phyloP scores from a whole-genome alignment of 2,113 vertebrate genomes.

The Tiliqua scincoides region DNA sequence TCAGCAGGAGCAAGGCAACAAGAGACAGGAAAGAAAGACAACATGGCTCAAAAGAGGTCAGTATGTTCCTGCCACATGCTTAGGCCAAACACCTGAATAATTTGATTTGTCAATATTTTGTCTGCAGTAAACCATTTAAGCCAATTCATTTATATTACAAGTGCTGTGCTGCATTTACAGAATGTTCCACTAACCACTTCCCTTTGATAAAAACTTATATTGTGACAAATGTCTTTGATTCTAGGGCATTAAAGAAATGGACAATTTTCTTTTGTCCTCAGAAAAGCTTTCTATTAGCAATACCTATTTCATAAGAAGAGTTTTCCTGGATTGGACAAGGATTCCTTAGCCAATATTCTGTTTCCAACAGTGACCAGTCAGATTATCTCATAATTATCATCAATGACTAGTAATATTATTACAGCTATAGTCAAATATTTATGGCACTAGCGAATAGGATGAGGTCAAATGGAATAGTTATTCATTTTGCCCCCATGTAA shows the following conservation, averaged over 20 bases:
- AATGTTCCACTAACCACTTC: constrained; percentile 54
- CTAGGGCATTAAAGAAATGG: neutral
- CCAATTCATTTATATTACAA: constrained; percentile 13
- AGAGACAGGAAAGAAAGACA: neutral
- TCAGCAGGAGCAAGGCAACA: neutral
- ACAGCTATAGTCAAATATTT: neutral
- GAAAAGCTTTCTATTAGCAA: neutral
- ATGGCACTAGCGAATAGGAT: neutral
- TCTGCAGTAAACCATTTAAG: neutral
- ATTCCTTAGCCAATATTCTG: constrained; percentile 58
- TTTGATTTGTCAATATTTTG: neutral
- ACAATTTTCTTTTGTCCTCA: neutral
- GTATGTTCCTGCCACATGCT: neutral
- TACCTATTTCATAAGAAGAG: constrained; percentile 56
- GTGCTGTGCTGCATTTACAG: neutral
- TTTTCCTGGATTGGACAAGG: constrained; percentile 47
- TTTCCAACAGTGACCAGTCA: neutral
- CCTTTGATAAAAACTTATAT: constrained; percentile 40
- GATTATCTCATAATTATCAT: neutral
- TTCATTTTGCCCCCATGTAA: neutral
- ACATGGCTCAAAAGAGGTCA: neutral
- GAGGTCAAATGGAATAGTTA: neutral
- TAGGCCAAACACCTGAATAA: fast-evolving
- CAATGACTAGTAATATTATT: neutral
- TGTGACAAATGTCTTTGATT: neutral